phyloP scores from a whole-genome alignment of 2,113 vertebrate genomes.

The Halcyon malimbica region DNA sequence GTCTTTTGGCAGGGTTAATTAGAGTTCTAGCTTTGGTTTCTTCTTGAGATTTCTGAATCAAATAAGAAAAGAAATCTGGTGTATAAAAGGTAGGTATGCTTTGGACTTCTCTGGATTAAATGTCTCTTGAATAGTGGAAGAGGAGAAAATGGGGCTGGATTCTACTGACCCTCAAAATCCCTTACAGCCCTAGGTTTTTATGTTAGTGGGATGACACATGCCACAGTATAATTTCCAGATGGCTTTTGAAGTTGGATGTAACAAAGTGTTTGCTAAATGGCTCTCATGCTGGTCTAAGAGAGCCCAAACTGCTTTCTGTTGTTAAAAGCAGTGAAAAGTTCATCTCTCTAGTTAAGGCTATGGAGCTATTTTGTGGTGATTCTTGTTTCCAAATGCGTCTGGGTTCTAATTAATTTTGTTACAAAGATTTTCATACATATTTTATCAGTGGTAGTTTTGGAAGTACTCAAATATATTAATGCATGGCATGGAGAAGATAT shows the following conservation, averaged over 20 bases:
- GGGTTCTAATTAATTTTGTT: neutral
- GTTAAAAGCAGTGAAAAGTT: neutral
- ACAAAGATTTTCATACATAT: neutral
- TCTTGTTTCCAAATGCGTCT: neutral
- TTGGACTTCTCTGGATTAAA: neutral
- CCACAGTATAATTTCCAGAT: constrained; percentile 32
- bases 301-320: neutral
- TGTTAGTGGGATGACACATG: neutral
- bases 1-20: neutral
- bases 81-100: neutral
- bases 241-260: constrained; percentile 28
- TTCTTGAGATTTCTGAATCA: neutral
- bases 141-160: neutral
- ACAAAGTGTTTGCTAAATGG: neutral
- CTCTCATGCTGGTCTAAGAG: neutral
- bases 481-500: neutral
- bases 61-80: neutral
- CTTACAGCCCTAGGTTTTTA: neutral
- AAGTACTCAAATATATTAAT: neutral
- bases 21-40: neutral
- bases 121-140: neutral
- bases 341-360: neutral
- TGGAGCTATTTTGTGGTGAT: neutral
- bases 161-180: neutral
- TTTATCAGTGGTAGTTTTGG: neutral